Base-by-base conservation (phyloP, 2,888 invertebrate genomes). In the Gymnoscelis rufifasciata region DNA sequence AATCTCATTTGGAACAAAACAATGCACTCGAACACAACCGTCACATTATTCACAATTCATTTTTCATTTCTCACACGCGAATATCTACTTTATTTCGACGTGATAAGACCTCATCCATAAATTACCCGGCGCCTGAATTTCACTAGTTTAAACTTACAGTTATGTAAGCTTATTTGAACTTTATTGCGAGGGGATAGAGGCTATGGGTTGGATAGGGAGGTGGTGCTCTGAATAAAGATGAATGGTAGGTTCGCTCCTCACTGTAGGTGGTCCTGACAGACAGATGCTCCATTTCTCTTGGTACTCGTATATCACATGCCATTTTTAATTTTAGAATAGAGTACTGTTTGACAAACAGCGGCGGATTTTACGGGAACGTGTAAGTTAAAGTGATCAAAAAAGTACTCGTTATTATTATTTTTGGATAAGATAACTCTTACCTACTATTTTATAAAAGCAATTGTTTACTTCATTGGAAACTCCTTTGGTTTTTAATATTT, bases 231-330 rank as follows among this genome's bases (percentile, higher is more conserved):
- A 77, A 82, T 84, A 83, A 83, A 83, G 83, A 84, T 80, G 82
- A 83, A 86, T 83, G 79, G 73, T 68, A 56, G 58, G 68, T 67
- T 68, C 68, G 60, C 50, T 52, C 65, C 82, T 73, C 75, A 62
- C 68, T 62, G 71, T 80, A 77, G 83, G 82, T 83, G 83, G 83
- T 78, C 81, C 71, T 83, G 84, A 83, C 75, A 76, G 81, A 81
- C 82, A 80, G 82, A 78, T 78, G 79, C 67, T 77, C 70, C 67
- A 69, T 75, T 81, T 71, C 62, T 67, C 71, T 65, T 60, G 64
- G 60, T 66, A 62, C 56, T 60, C 63, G 55, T 60, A 51, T 56
- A 57, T 64, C 60, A 59, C 57, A 62, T 62, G 68, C 69, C 66
- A 71, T 79, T 81, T 83, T 82, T 77, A 78, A 76, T 74, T 78